Conservation (phyloP, 1,140 invertebrate genomes). For the Meteorus sp. region DNA sequence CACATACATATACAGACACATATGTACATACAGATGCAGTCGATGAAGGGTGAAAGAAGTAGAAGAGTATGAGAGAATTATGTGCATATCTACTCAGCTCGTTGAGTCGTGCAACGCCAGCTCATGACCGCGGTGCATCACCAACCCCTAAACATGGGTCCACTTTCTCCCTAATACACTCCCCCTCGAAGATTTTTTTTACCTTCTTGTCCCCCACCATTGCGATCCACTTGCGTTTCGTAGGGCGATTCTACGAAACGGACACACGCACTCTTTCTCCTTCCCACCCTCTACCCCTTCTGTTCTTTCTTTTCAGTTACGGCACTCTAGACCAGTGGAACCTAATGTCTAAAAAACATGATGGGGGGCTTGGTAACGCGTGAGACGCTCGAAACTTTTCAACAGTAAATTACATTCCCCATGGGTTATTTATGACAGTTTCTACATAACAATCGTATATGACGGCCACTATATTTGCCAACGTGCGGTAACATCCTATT, state of each 20-base stretch:
- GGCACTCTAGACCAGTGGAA: too few species aligned
- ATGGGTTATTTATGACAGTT: slow-evolving; percentile 21
- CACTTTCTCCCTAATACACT: not conserved
- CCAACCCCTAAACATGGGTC: not conserved
- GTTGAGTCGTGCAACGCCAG: slow-evolving; percentile 4
- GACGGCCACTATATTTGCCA: not conserved
- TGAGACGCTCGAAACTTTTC: slow-evolving; percentile 19
- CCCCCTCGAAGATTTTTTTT: slow-evolving; percentile 3
- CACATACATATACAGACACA: not conserved
- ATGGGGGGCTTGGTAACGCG: slow-evolving; percentile 25
- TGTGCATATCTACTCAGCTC: slow-evolving; percentile 8
- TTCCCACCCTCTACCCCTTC: too few species aligned
- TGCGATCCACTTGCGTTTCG: too few species aligned
- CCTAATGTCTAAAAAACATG: slow-evolving; percentile 18
- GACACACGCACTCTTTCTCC: slow-evolving; percentile 18
- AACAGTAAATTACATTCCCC: slow-evolving; percentile 19
- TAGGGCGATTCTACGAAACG: too few species aligned
- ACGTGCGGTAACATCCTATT: not conserved
- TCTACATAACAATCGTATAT: not conserved
- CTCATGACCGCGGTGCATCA: not conserved
- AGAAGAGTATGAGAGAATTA: not conserved
- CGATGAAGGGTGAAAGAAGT: not conserved
- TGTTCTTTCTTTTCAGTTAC: too few species aligned
- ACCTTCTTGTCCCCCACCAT: slow-evolving; percentile 5
- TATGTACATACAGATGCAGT: not conserved